Evolutionary conservation across 2,113 vertebrate genomes (phyloP).

Genomic region (Peromyscus polionotus): DNA sequence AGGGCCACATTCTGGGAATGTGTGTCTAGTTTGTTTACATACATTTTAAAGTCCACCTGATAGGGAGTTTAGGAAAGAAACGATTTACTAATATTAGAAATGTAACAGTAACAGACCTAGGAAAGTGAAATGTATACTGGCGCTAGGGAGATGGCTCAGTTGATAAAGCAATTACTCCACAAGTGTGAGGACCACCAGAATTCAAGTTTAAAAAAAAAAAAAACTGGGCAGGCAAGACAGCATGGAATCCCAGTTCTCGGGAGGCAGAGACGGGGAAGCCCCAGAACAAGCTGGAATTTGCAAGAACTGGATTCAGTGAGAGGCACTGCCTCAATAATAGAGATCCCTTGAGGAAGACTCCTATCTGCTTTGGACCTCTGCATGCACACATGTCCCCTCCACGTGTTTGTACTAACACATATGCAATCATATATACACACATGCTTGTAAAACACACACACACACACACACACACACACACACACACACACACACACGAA

Average conservation of each 20-base stretch:
- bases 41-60: conserved; percentile 7
- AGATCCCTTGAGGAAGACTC: not conserved
- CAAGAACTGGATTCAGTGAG: not conserved
- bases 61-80: conserved; percentile 25
- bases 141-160: not conserved
- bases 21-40: not conserved
- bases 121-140: not conserved
- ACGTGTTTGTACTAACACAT: not conserved
- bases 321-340: not conserved
- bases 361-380: not conserved
- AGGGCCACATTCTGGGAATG: not conserved
- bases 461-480: no score
- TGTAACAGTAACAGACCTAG: not conserved
- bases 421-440: not conserved
- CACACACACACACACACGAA: not conserved
- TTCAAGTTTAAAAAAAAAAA: not conserved
- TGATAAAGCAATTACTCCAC: not conserved
- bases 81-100: not conserved
- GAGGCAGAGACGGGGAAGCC: no score
- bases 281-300: not conserved
- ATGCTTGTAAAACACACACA: no score
- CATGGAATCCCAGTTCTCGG: not conserved
- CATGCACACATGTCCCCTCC: rapidly evolving
- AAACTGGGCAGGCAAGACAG: no score
- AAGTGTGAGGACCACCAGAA: no score